Percentiles rank a stretch among this genome's conserved stretches.
phyloP scores from a whole-genome alignment of 2,888 invertebrate species.

The Ryuthela nishihirai region DNA sequence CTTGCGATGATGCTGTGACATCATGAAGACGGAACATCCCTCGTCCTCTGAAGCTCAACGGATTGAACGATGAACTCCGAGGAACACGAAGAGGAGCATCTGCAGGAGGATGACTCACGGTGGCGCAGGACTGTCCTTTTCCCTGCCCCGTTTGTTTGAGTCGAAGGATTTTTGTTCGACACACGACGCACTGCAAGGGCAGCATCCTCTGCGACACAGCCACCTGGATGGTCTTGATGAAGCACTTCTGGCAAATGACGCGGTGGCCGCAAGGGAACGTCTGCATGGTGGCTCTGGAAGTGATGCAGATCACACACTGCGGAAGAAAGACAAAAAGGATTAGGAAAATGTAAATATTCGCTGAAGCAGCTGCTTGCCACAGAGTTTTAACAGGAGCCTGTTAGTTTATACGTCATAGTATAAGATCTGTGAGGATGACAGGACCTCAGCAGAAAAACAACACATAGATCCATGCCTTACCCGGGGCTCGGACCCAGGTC shows the following conservation, averaged over 20 bases:
- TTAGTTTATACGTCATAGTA: no score
- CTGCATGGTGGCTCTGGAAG: conserved; percentile 93
- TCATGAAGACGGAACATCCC: no score
- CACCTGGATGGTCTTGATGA: conserved; percentile 95
- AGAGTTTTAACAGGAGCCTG: no score
- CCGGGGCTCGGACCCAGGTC: no score
- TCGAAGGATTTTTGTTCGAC: conserved; percentile 78
- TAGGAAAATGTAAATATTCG: no score
- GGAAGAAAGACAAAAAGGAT: conserved; percentile 48
- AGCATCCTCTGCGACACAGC: conserved; percentile 87
- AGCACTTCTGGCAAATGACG: conserved; percentile 86
- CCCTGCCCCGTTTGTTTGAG: conserved; percentile 62
- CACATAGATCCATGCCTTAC: no score
- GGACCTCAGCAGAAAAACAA: no score
- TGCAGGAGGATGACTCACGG: neutral
- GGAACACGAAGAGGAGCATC: neutral
- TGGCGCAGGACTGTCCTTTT: neutral
- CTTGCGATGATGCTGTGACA: no score
- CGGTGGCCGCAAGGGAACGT: conserved; percentile 92
- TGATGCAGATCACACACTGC: conserved; percentile 95
- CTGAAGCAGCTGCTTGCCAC: no score
- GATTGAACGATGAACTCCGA: no score
- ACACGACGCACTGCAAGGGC: conserved; percentile 91
- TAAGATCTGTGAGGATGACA: no score
- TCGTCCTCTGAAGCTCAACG: no score